These are phyloP conservation scores for Rhopalosiphum maidis DNA, from an alignment of 1,140 invertebrate genomes.

Conservation along the genomic window DNA sequence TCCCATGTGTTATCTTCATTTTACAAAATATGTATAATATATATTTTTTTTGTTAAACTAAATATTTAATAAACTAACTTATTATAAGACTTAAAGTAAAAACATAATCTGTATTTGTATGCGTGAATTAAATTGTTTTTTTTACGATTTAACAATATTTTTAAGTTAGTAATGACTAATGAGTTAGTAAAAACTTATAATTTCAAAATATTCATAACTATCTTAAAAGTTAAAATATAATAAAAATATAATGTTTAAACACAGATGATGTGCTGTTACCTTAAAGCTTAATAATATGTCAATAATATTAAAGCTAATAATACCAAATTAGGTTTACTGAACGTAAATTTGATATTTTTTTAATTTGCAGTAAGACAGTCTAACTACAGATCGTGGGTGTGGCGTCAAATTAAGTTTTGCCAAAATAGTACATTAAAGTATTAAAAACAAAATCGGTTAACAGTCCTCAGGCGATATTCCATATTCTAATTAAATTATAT, in stretches of 20 bases:
- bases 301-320: not conserved
- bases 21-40: not conserved
- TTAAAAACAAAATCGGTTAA: too few relatives aligned
- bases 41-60: not conserved
- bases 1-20: not conserved
- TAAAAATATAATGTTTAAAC: too few relatives aligned
- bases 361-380: not conserved
- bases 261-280: too few relatives aligned
- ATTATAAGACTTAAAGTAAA: not conserved
- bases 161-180: not conserved
- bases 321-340: too few relatives aligned
- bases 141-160: not conserved
- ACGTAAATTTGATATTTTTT: not conserved
- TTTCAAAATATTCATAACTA: too few relatives aligned
- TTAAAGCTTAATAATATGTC: not conserved
- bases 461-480: too few relatives aligned
- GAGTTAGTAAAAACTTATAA: too few relatives aligned
- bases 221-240: too few relatives aligned
- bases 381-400: too few relatives aligned
- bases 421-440: too few relatives aligned
- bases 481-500: too few relatives aligned
- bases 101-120: not conserved
- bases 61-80: not conserved
- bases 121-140: not conserved
- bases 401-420: too few relatives aligned